Evolutionary conservation across 2,888 invertebrate species (phyloP), one percentile per base, ranked within the genome.

Genomic region (Gryllus longicercus): DNA sequence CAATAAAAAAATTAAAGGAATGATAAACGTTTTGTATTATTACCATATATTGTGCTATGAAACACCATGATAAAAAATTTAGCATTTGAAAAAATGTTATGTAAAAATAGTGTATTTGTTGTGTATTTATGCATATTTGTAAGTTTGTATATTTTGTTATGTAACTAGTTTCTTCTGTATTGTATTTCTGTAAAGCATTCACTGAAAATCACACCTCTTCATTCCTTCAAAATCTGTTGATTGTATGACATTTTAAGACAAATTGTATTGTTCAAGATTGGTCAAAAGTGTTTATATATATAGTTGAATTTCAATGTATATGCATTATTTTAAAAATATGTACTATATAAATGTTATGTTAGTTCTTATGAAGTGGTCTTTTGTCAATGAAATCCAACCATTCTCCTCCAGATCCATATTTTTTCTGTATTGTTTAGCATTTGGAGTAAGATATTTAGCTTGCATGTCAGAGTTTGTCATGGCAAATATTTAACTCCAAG

Each of bases 311-410:
- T 76, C 81, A 81, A 80, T 82, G 79, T 79, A 82, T 77, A 81
- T 82, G 79, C 82, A 84, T 80, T 82, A 81, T 80, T 82, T 79
- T 79, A 78, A 81, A 81, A 83, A 80, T 82, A 84, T 80, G 84
- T 83, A 14, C 8, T 84, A 84, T 85, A 84, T 74, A 80, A 21
- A 50, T 78, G 74, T 79, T 78, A 2, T 38, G 51, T 50, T 82
- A 83, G 79, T 81, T 80, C 78, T 83, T 81, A 83, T 83, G 84
- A 86, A 85, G 85, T 86, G 83, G 85, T 83, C 83, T 84, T 84
- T 63, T 63, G n/a, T 83, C 84, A n/a, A 77, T 50, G 49, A 49
- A 21, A 77, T 77, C 78, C 38, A n/a, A 18, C 78, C 38, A 79
- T 21, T 75, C 38, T 11, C 49, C 50, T 75, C n/a, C 77, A 50